phyloP scores from a whole-genome alignment of 2,113 vertebrate genomes.

The Tyto alba region DNA sequence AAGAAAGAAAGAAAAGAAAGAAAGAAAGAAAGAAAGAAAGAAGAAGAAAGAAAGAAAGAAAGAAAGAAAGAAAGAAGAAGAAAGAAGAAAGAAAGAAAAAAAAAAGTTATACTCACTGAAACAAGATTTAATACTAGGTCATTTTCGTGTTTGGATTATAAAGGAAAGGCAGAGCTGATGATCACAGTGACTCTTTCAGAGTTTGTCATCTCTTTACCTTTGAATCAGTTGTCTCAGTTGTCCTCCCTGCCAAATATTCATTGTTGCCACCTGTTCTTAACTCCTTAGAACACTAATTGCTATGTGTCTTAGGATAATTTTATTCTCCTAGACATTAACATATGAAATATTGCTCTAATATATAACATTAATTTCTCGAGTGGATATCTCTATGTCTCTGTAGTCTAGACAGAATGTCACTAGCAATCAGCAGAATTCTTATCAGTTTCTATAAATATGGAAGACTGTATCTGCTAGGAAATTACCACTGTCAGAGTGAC shows the following conservation, averaged over 20 bases:
- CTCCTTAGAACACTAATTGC: background rate
- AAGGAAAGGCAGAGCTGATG: background rate
- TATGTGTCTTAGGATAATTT: slow-evolving; percentile 35
- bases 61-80: background rate
- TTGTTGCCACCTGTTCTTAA: background rate
- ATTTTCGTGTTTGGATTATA: background rate
- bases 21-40: background rate
- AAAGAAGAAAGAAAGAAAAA: too few relatives aligned
- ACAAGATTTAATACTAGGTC: background rate
- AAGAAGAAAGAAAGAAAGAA: background rate
- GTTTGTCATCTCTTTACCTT: background rate
- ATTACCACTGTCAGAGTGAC: slow-evolving; percentile 51
- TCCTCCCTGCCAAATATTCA: background rate
- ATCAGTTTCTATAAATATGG: slow-evolving; percentile 64
- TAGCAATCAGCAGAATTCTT: slow-evolving; percentile 65
- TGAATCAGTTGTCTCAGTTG: background rate
- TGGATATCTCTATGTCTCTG: background rate
- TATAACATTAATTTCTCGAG: slow-evolving; percentile 14
- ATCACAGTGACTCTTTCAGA: background rate
- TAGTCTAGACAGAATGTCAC: slow-evolving; percentile 67
- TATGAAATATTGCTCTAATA: slow-evolving; percentile 49
- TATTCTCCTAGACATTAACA: slow-evolving; percentile 37
- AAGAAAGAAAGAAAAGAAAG: background rate
- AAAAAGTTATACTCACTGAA: background rate
- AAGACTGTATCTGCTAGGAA: slow-evolving; percentile 50